phyloP scores from a whole-genome alignment of 2,113 vertebrate species.

The Tragulus kanchil region DNA sequence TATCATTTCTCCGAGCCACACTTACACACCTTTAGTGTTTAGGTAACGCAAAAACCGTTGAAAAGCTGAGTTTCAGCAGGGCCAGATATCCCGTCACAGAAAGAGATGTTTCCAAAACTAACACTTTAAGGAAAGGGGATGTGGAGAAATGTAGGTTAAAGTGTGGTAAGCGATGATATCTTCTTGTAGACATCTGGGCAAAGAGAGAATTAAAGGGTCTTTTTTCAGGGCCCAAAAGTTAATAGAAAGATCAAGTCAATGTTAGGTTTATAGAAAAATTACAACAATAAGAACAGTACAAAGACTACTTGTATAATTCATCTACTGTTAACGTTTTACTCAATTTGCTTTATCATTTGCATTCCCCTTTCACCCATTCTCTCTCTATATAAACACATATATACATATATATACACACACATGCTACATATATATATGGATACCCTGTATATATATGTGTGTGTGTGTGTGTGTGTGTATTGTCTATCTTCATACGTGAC shows the following conservation, averaged over 20 bases:
- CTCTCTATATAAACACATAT: too few relatives aligned
- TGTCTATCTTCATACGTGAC: background rate
- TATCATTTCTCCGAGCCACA: slow-evolving; percentile 40
- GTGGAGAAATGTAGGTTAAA: background rate
- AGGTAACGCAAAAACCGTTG: background rate
- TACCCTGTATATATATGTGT: background rate
- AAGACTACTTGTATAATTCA: background rate
- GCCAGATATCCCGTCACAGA: background rate
- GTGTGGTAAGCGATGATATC: background rate
- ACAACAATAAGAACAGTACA: background rate
- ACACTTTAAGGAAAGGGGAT: background rate
- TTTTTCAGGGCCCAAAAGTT: background rate
- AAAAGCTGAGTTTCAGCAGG: background rate
- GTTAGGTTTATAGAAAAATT: background rate
- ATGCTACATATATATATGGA: background rate
- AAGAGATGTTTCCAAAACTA: background rate
- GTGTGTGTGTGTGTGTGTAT: background rate
- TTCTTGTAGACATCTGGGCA: background rate
- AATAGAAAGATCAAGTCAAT: background rate
- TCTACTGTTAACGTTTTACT: slow-evolving; percentile 10
- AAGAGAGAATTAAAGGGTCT: background rate
- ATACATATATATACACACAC: background rate
- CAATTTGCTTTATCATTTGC: background rate
- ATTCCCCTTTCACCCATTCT: background rate
- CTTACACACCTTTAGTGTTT: background rate